phyloP scores from a whole-genome alignment of 2,888 invertebrate species.

The Leptopilina drosophilae region DNA sequence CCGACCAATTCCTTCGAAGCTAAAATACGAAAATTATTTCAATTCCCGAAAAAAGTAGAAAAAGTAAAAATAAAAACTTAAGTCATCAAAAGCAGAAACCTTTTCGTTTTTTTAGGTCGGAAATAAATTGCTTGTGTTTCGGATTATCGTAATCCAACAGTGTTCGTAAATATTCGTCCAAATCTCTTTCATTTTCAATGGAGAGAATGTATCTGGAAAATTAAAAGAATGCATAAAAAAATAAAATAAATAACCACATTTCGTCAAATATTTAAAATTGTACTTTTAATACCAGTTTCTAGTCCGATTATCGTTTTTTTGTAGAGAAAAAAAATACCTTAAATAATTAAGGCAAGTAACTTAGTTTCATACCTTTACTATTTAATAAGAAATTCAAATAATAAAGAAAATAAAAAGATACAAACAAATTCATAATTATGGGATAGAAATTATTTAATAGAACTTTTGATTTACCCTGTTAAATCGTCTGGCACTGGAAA shows the following conservation, averaged over 20 bases:
- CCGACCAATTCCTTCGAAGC: conserved; percentile 58
- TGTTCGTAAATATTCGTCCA: conserved; percentile 88
- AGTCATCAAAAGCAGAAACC: conserved; percentile 48
- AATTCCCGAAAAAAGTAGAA: neutral
- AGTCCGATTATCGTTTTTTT: neutral
- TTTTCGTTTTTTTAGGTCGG: conserved; percentile 77
- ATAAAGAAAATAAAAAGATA: no score
- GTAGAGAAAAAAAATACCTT: neutral
- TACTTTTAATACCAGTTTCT: no score
- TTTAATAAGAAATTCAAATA: no score
- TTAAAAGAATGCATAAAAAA: no score
- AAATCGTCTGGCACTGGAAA: conserved; percentile 85
- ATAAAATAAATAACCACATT: no score
- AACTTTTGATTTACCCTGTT: conserved; percentile 43
- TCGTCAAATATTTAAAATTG: conserved; percentile 56
- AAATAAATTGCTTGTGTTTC: conserved; percentile 83
- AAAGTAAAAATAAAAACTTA: no score
- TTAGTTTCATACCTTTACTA: neutral
- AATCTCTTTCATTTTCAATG: conserved; percentile 84
- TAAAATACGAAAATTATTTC: conserved; percentile 44
- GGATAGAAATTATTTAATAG: neutral
- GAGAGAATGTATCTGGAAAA: conserved; percentile 83
- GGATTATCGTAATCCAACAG: conserved; percentile 84
- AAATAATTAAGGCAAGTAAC: neutral
- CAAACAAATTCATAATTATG: no score